phyloP scores from a whole-genome alignment of 2,888 invertebrate species.

The Habroteleia sp. region DNA sequence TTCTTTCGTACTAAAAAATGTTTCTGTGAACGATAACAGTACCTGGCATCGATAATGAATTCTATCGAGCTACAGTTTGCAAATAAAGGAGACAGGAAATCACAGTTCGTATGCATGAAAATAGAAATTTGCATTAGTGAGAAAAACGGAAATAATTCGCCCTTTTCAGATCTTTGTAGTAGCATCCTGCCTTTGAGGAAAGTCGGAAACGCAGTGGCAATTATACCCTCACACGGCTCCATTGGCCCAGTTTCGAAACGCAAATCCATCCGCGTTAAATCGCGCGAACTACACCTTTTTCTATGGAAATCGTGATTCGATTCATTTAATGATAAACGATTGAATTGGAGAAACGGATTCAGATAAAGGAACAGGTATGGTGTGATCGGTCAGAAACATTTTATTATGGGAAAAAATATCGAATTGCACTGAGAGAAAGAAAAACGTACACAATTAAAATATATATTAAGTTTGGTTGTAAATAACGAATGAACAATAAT shows the following conservation, averaged over 20 bases:
- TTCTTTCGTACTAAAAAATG: conserved; percentile 59
- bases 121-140: conserved; percentile 63
- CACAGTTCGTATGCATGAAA: conserved; percentile 59
- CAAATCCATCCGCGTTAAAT: conserved; percentile 30
- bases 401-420: neutral
- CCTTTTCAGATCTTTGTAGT: conserved; percentile 56
- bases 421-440: too few species aligned
- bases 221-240: conserved; percentile 22
- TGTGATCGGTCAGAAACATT: conserved; percentile 7
- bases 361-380: conserved; percentile 34
- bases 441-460: too few species aligned
- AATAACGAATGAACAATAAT: too few species aligned
- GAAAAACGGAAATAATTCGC: conserved; percentile 52
- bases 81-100: conserved; percentile 56
- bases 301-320: conserved; percentile 47
- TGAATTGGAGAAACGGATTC: conserved; percentile 32
- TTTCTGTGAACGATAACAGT: conserved; percentile 43
- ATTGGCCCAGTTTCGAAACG: conserved; percentile 51
- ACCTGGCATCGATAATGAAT: conserved; percentile 44
- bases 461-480: too few species aligned
- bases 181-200: conserved; percentile 56
- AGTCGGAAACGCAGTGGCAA: conserved; percentile 49
- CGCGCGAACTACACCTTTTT: conserved; percentile 37
- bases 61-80: conserved; percentile 3
- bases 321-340: conserved; percentile 35